Conservation (phyloP, 2,797 vertebrate species). For the Brachyrhaphis roseni region DNA sequence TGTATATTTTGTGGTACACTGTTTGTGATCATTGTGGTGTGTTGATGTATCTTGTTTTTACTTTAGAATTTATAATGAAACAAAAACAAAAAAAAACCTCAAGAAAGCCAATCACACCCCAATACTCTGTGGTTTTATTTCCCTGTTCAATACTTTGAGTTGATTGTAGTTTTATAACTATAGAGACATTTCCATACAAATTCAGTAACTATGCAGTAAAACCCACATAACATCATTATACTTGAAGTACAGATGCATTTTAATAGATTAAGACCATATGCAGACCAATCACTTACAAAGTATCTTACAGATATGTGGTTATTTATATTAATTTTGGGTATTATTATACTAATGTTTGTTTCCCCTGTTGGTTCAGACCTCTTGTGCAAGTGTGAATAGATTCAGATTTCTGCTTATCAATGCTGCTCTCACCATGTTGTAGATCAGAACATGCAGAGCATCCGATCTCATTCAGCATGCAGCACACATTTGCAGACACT, state of each 20-base stretch:
- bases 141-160: slow-evolving; percentile 34
- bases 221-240: not conserved
- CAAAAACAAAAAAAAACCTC: slow-evolving; percentile 45
- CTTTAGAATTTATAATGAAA: slow-evolving; percentile 82
- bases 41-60: slow-evolving; percentile 74
- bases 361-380: too few species aligned
- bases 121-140: slow-evolving; percentile 57
- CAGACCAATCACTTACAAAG: not conserved
- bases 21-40: slow-evolving; percentile 80
- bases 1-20: slow-evolving; percentile 85
- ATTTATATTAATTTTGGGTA: not conserved
- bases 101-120: slow-evolving; percentile 62
- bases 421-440: too few species aligned
- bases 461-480: too few species aligned
- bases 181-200: not conserved
- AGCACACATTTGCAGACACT: too few species aligned
- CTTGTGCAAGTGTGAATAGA: too few species aligned
- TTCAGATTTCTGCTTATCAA: too few species aligned
- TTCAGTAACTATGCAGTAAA: not conserved
- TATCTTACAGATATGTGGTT: not conserved
- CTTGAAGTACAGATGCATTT: slow-evolving; percentile 10
- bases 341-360: not conserved
- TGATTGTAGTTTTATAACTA: slow-evolving; percentile 6
- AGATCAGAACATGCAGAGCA: too few species aligned
- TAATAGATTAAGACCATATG: not conserved